Evolutionary conservation across 1,140 invertebrate species (phyloP), one percentile per base, ranked within the genome.

Genomic region (Tetramorium parvispinum): DNA sequence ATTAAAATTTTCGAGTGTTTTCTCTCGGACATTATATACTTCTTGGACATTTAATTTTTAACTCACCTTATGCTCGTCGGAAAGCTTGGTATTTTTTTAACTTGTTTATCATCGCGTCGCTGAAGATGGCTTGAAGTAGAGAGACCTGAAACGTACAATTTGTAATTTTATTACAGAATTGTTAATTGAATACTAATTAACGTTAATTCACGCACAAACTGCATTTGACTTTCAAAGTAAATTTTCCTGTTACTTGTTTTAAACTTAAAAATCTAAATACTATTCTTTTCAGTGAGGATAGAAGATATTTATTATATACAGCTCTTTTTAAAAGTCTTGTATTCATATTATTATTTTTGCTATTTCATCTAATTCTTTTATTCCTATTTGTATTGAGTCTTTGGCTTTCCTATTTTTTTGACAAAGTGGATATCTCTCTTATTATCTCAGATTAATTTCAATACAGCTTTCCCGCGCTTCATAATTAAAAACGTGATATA

Each of bases 401-500:
- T 21, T 51, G 2, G n/a, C 2, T 32, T n/a, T 21, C n/a, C 5
- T 2, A 1, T 27, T 66, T 78, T 8, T 51, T 51, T 0, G 1
- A 53, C 1, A 4, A 40, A 68, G n/a, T 8, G n/a, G 40, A 5
- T 8, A 81, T 70, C 18, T 40, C 37, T 18, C 0, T 53, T 51
- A 37, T 65, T 32, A 53, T 24, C 10, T 21, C 8, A 68, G 8
- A 27, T 68, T 68, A 53, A 81, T 81, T 68, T 81, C 1, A 16
- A 24, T 18, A n/a, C 18, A 24, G n/a, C 3, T 24, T 40, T 27
- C n/a, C 40, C 27, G 37, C 21, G 6, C 5, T 53, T 81, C 8
- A 16, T 11, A 53, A 65, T 65, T 65, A 65, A 68, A 21, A 13
- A 18, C 8, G 1, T 24, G 10, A 81, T 16, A 46, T 18, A 57